Evolutionary conservation across 2,113 vertebrate genomes (phyloP).

Genomic region (Falco punctatus): DNA sequence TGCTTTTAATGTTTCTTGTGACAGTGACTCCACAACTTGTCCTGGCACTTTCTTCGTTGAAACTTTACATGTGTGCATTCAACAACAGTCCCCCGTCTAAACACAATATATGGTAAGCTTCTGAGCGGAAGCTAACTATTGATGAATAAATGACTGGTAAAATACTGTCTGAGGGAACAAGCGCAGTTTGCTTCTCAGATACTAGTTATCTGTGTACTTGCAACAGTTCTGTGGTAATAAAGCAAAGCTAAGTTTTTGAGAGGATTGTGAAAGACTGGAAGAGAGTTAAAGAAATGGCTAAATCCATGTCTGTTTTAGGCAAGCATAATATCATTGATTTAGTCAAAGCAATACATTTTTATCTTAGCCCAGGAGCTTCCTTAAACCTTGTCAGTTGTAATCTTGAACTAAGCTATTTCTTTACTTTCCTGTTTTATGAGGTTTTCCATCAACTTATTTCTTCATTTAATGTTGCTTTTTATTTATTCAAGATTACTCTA

Average conservation of each 20-base stretch:
- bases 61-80: background rate
- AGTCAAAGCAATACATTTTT: background rate
- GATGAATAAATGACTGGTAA: background rate
- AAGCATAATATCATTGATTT: background rate
- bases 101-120: background rate
- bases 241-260: background rate
- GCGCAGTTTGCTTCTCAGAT: background rate
- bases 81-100: background rate
- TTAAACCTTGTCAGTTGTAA: background rate
- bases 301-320: background rate
- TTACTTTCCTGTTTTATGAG: background rate
- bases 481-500: background rate
- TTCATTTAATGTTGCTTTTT: background rate
- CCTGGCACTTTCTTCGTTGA: background rate
- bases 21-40: background rate
- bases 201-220: background rate
- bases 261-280: background rate
- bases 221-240: background rate
- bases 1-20: background rate
- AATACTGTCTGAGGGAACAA: background rate
- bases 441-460: background rate
- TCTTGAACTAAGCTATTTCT: background rate
- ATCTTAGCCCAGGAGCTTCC: background rate
- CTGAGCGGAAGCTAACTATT: background rate
- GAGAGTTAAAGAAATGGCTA: background rate